A percentile compares a stretch with the other conserved stretches of the same genome.
These are phyloP conservation scores for Microcebus griseorufus DNA, from an alignment of 2,113 vertebrate genomes.

Conservation along the genomic window DNA sequence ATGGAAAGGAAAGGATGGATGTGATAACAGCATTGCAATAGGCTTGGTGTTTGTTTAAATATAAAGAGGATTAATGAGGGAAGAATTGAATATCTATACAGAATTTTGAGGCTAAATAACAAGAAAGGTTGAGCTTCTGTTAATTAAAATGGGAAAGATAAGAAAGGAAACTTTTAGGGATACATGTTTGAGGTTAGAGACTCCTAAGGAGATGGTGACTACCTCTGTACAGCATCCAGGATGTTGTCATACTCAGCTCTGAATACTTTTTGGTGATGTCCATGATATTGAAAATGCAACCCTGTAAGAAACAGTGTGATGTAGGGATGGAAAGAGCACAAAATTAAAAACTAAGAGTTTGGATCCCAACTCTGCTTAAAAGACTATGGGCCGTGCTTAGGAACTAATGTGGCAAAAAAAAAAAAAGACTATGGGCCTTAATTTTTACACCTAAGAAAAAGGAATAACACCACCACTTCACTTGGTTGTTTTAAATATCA, in stretches of 20 bases:
- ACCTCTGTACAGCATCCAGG: neutral
- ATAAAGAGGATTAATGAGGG: neutral
- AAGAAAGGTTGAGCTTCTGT: neutral
- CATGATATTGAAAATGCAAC: neutral
- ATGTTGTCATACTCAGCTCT: neutral
- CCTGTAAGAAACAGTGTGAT: neutral
- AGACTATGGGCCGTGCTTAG: neutral
- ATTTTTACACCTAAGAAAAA: neutral
- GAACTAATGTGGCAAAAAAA: too few relatives aligned
- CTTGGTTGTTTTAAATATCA: neutral
- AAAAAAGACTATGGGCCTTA: neutral
- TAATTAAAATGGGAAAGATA: slow-evolving; percentile 11
- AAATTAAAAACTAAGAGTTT: neutral
- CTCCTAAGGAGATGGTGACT: neutral
- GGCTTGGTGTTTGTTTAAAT: neutral
- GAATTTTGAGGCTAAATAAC: neutral
- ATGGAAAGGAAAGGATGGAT: neutral
- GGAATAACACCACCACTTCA: neutral
- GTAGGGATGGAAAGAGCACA: neutral
- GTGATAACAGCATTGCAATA: neutral
- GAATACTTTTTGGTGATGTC: neutral
- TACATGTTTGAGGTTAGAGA: neutral
- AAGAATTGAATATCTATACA: neutral
- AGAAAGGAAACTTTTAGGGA: neutral
- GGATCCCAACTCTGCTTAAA: neutral